Base-by-base conservation (phyloP, 2,888 invertebrate species). In the Exephanes ischioxanthus region DNA sequence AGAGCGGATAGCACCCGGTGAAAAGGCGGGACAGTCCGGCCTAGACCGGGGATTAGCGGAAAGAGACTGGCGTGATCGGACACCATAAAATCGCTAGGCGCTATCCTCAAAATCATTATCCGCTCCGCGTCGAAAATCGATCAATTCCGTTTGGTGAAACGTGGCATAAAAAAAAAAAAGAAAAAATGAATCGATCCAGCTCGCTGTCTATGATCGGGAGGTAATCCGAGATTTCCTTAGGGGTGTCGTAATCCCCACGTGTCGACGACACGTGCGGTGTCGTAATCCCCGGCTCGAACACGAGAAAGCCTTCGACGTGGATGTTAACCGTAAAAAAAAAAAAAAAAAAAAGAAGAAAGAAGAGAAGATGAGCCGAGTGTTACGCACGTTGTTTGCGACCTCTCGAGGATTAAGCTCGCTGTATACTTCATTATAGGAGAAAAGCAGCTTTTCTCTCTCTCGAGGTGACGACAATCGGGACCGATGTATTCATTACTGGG, bases 171-270 rank as follows among this genome's bases (percentile, higher is more conserved):
- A 45, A 73, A 22, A 19, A 30, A 76, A 71, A 51, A 33, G 33
- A 73, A 22, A 19, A 30, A 76, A 11, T 48, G n/a, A 80, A 58
- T 19, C 55, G 7, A 48, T 45, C 55, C n/a, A 26, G 16, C 3
- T 55, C 22, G 37, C 68, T 45, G 48, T 53, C 71, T 61, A 83
- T 48, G 80, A 73, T 85, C 63, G 67, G 72, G 68, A 73, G 63
- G 80, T 85, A 85, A 85, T 85, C 83, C 77, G 80, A 85, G 85
- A 85, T 83, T 85, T 80, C 77, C 83, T 85, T 67, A 77, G 53
- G 53, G 76, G 63, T 48, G 37, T 41, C 41, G 41, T 41, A 41
- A 41, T 41, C 41, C 41, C 41, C 9, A 41, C 41, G 41, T 9
- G 41, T 41, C 63, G 75, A 77, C 68, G 85, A 83, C 85, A 83